A percentile compares a stretch with the other conserved stretches of the same genome.
These are phyloP conservation scores for Trochalopteron elliotii DNA, from an alignment of 2,113 vertebrate species.

Conservation along the genomic window DNA sequence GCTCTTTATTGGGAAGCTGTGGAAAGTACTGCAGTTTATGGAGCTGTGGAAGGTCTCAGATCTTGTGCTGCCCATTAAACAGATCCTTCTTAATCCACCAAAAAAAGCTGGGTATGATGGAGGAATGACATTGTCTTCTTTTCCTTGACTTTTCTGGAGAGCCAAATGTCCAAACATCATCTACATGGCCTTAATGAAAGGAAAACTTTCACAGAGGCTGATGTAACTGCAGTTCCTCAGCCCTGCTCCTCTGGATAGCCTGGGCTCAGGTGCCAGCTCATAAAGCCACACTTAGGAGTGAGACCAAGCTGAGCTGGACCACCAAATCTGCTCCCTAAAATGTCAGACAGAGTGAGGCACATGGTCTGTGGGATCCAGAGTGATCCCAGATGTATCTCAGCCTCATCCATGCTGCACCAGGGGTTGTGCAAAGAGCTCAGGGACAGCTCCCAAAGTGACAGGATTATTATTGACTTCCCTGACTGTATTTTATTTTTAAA, in stretches of 20 bases:
- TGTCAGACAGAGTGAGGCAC: neutral
- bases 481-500: neutral
- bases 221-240: neutral
- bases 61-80: neutral
- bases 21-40: neutral
- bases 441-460: neutral
- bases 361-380: fast-evolving
- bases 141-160: neutral
- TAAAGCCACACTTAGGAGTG: neutral
- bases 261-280: neutral
- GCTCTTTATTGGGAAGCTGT: neutral
- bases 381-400: neutral
- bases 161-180: neutral
- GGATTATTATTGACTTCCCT: neutral
- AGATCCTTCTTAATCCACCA: neutral
- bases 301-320: neutral
- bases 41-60: neutral
- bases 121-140: neutral
- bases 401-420: neutral
- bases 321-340: neutral
- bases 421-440: neutral
- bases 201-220: neutral
- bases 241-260: neutral
- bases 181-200: neutral
- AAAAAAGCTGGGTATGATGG: neutral